Base-by-base conservation (phyloP, 1,140 invertebrate genomes). In the Drosophila punjabiensis region DNA sequence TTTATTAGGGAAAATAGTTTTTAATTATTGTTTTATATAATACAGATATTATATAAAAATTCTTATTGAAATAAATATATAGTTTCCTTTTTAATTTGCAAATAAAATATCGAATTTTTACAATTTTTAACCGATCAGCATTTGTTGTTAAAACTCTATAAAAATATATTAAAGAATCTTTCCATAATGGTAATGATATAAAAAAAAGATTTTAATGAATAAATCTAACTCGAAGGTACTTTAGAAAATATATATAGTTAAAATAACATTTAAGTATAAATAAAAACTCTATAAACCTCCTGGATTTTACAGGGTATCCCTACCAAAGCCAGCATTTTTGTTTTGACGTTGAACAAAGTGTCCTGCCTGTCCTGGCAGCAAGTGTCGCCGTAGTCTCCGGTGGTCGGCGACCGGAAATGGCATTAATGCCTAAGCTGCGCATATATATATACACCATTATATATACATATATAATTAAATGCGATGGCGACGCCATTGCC, bases 401-500 rank as follows among this genome's bases (percentile, higher is more conserved):
- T 41, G 59, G 77, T 65, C 56, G 75, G 79, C 71, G 69, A 78
- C 82, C 85, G 85, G 82, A 85, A 89, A 82, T 78, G 82, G 76
- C 79, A 89, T 89, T 89, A 89, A 79, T 79, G 78, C 85, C 77
- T 81, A 84, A 76, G 78, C 74, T 77, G 62, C 65, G 70, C 67
- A 30, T 30, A 28, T 4, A 28, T 64, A 47, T 52, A 32, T 24
- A 53, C 6, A 53, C 24, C 4, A 3, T 28, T 53, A 58, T 58
- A 48, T 48, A n/a, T 39, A 24, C 10, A 11, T 37, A 24, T 90
- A 79, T 89, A 85, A 89, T 89, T 89, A 89, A 89, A 90, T 89
- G 87, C 81, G 70, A 61, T 66, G 52, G 64, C 61, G 47, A 35
- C 56, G 63, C 48, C 39, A 58, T 41, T 14, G 53, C 13, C 24